Evolutionary conservation across 2,888 invertebrate genomes (phyloP).

Genomic region (Monochamus alternatus): DNA sequence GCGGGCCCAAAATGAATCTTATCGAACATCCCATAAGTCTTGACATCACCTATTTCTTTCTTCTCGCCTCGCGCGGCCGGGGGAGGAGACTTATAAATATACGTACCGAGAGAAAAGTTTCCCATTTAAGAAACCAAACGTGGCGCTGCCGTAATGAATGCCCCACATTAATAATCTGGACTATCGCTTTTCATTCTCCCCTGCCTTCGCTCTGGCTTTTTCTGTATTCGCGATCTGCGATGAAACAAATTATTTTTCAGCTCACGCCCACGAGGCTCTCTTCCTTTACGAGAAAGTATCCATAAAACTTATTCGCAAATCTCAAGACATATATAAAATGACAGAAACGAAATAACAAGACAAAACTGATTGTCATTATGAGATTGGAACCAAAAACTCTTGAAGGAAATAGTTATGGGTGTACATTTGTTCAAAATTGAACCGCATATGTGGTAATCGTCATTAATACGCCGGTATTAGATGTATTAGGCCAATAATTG

Average conservation of each 20-base stretch:
- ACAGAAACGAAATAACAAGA: no score
- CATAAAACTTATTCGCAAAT: not conserved
- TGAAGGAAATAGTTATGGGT: no score
- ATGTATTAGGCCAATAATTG: no score
- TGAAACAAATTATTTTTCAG: conserved; percentile 34
- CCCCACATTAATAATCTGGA: conserved; percentile 65
- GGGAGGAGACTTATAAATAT: conserved; percentile 71
- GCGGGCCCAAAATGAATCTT: conserved; percentile 72
- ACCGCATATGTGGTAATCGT: no score
- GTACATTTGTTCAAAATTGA: no score
- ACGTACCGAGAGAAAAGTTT: conserved; percentile 71
- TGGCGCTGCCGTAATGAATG: conserved; percentile 65
- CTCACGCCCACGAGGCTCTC: conserved; percentile 2
- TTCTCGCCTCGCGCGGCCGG: conserved; percentile 67
- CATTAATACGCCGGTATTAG: no score
- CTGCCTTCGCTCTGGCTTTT: conserved; percentile 21
- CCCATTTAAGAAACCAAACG: conserved; percentile 70
- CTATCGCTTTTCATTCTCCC: conserved; percentile 60
- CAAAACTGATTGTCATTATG: no score
- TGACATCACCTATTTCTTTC: conserved; percentile 73
- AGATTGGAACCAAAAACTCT: no score
- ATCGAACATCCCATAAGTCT: conserved; percentile 73
- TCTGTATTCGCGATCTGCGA: conserved; percentile 20
- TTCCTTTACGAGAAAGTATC: not conserved
- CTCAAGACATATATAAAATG: not conserved